Conservation (phyloP, 2,113 vertebrate genomes). For the Antidorcas marsupialis region DNA sequence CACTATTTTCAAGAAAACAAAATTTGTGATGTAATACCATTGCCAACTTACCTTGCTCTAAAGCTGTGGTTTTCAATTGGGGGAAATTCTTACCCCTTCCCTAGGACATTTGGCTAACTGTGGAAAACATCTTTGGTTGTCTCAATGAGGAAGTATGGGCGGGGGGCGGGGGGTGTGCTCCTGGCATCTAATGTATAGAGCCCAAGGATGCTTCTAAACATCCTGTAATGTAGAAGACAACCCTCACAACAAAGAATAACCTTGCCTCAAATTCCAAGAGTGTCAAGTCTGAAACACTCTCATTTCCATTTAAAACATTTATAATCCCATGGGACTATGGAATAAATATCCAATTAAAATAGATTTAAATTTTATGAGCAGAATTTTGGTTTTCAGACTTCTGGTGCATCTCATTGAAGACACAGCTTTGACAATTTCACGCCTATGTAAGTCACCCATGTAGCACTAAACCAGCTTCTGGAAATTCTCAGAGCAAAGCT, state of each 20-base stretch:
- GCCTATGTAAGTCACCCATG: neutral
- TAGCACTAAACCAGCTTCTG: constrained; percentile 31
- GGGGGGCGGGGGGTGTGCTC: neutral
- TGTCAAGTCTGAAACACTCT: neutral
- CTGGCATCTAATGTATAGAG: neutral
- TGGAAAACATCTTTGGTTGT: neutral
- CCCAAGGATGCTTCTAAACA: neutral
- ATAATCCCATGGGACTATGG: neutral
- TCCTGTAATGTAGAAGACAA: neutral
- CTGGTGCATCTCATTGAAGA: neutral
- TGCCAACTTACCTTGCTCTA: constrained; percentile 49
- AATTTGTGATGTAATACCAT: constrained; percentile 46
- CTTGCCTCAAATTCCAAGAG: neutral
- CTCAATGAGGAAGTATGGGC: neutral
- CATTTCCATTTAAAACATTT: constrained; percentile 43
- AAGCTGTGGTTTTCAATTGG: neutral
- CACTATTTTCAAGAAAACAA: constrained; percentile 69
- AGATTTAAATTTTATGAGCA: constrained; percentile 5
- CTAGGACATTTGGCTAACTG: neutral
- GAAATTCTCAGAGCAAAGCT: constrained; percentile 33
- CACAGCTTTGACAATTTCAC: constrained; percentile 5
- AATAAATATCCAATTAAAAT: neutral
- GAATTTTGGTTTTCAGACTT: constrained; percentile 32
- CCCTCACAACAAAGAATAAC: neutral
- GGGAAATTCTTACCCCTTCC: neutral